Base-by-base conservation (phyloP, 2,888 invertebrate genomes). In the Agrotis segetum region DNA sequence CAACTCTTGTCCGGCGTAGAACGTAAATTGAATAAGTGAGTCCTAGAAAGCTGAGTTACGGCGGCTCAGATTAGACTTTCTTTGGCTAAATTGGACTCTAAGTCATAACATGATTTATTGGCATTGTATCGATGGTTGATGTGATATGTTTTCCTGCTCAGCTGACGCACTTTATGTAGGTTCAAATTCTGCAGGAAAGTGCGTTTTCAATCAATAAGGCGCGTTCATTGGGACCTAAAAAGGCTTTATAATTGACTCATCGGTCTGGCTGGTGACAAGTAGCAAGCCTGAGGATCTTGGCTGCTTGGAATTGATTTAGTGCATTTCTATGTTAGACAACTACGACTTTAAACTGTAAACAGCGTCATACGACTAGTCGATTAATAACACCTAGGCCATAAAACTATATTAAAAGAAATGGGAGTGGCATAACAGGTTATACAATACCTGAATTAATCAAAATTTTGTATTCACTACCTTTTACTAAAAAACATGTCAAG, bases 21-120 rank as follows among this genome's bases (percentile, higher is more conserved):
- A 89, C 91, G 92, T 92, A 92, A 93, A 93, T 93, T 93, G 92
- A 92, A 92, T 92, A 92, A 90, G 89, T 90, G 89, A 89, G 89
- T 88, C 87, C 86, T 87, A 90, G 89, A 89, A 88, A 89, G 87
- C 88, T 85, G 86, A 88, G 81, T 88, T 87, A 87, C 87, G 79
- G 81, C 78, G 74, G 79, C 55, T 70, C 67, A 84, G 88, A 87
- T 86, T 85, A 85, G 78, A 84, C 81, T 85, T 87, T 85, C 84
- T 84, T 85, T 79, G 82, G 84, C 82, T 88, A 90, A 91, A 91
- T 90, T 90, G 91, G 88, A 87, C 83, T 85, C 84, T 89, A 88
- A 87, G 87, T 90, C 90, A 90, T 89, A 89, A 88, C 80, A 79
- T 89, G 89, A 89, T 88, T 87, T 88, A 87, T 86, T 86, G 79